These are phyloP conservation scores for Drosophila multiciliata DNA, from an alignment of 2,888 invertebrate genomes.

Conservation along the genomic window DNA sequence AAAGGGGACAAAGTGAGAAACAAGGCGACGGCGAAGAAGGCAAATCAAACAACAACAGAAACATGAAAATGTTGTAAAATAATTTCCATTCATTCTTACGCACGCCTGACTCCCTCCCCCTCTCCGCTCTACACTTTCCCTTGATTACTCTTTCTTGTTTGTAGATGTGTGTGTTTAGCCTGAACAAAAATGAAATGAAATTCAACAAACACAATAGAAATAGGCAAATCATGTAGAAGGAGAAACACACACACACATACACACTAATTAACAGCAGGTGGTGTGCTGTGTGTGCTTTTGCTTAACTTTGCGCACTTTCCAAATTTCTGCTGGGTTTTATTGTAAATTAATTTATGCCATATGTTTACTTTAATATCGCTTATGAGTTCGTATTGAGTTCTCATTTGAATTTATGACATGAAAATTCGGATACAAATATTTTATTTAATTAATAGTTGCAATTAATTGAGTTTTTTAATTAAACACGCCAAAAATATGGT, in stretches of 20 bases:
- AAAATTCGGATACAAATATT: not conserved
- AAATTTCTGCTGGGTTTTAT: slow-evolving; percentile 5
- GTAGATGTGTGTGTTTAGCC: slow-evolving; percentile 33
- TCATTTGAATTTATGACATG: slow-evolving; percentile 23
- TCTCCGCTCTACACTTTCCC: not conserved
- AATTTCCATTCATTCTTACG: slow-evolving; percentile 76
- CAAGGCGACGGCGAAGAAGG: slow-evolving; percentile 26
- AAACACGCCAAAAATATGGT: not conserved
- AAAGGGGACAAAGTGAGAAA: slow-evolving; percentile 5
- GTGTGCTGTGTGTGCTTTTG: slow-evolving; percentile 11
- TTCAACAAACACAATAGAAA: slow-evolving; percentile 24
- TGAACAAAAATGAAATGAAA: slow-evolving; percentile 37
- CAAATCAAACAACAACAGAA: slow-evolving; percentile 65
- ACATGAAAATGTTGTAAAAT: slow-evolving; percentile 78
- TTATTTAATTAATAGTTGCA: not conserved
- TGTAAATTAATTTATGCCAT: slow-evolving; percentile 57
- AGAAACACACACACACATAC: slow-evolving; percentile 4
- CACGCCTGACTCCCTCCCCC: slow-evolving; percentile 54
- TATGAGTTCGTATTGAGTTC: slow-evolving; percentile 32
- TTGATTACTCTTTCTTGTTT: slow-evolving; percentile 1
- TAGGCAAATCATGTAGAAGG: slow-evolving; percentile 9
- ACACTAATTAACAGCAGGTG: slow-evolving; percentile 32
- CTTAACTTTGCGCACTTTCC: slow-evolving; percentile 18
- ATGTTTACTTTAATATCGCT: slow-evolving; percentile 28
- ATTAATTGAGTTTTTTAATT: not conserved